Evolutionary conservation across 2,113 vertebrate species (phyloP).

Genomic region (Rutilus rutilus): DNA sequence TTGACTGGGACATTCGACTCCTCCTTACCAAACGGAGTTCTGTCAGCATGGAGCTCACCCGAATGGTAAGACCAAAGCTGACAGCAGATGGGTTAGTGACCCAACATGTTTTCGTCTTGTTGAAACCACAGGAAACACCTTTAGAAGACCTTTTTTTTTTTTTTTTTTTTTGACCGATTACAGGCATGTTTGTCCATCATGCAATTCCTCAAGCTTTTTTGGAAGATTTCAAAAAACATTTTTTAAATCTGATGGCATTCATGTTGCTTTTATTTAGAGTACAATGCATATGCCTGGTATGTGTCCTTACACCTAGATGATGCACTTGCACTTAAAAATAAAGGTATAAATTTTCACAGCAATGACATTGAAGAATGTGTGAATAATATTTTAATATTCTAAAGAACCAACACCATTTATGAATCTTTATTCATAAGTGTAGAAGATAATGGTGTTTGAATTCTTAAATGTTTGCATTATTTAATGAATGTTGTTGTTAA

Average conservation of each 20-base stretch:
- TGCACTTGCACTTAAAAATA: neutral
- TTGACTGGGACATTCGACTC: slow-evolving; percentile 86
- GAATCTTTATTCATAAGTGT: too few species aligned
- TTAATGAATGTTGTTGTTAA: neutral
- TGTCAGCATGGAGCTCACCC: slow-evolving; percentile 79
- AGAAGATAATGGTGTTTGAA: neutral
- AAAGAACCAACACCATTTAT: too few species aligned
- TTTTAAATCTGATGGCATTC: neutral
- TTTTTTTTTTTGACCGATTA: neutral
- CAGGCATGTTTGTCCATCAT: neutral
- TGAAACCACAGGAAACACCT: neutral
- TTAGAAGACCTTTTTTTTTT: neutral
- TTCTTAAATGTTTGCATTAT: neutral
- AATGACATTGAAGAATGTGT: neutral
- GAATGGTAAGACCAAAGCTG: slow-evolving; percentile 75
- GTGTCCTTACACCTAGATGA: neutral
- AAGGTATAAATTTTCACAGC: neutral
- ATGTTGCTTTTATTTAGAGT: neutral
- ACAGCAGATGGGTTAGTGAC: neutral
- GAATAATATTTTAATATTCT: too few species aligned
- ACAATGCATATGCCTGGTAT: neutral
- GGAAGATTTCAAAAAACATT: neutral
- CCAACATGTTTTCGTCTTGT: neutral
- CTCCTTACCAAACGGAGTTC: slow-evolving; percentile 79
- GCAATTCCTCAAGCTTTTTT: neutral